Evolutionary conservation across 2,888 invertebrate species (phyloP).

Genomic region (Bellardia pandia): DNA sequence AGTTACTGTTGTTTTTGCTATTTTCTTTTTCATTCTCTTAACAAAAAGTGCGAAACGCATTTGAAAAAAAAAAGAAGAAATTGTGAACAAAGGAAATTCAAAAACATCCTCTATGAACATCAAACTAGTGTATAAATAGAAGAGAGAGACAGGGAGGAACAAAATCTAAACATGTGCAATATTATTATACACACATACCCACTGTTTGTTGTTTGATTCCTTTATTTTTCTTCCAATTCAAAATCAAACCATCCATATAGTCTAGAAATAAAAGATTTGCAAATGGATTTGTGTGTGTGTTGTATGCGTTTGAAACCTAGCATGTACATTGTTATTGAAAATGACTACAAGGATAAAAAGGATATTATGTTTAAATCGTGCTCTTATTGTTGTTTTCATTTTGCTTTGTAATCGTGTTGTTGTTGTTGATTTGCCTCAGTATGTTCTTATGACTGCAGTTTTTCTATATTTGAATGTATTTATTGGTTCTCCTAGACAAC

Average conservation of each 20-base stretch:
- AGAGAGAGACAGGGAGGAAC: conserved; percentile 7
- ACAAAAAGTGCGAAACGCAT: conserved; percentile 53
- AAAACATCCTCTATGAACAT: conserved; percentile 21
- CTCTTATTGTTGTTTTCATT: conserved; percentile 25
- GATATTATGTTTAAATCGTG: conserved; percentile 53
- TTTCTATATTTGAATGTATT: conserved; percentile 21
- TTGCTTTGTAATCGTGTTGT: conserved; percentile 9
- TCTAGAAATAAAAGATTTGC: conserved; percentile 33
- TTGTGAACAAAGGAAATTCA: background rate
- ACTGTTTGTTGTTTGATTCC: background rate
- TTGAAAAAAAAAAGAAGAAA: conserved; percentile 3
- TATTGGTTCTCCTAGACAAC: conserved; percentile 28
- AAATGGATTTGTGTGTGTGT: conserved; percentile 28
- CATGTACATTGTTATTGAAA: conserved; percentile 53
- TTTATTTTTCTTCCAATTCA: conserved; percentile 4
- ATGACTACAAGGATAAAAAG: conserved; percentile 65
- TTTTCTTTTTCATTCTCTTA: conserved; percentile 36
- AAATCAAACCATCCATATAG: background rate
- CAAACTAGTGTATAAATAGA: conserved; percentile 3
- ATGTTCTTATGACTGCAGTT: conserved; percentile 68
- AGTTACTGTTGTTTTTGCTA: conserved; percentile 28
- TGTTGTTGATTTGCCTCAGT: conserved; percentile 30
- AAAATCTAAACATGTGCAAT: conserved; percentile 45
- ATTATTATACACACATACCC: background rate
- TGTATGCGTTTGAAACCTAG: conserved; percentile 32